These are phyloP conservation scores for Polyodon spathula DNA, from an alignment of 2,113 vertebrate genomes.

Conservation along the genomic window DNA sequence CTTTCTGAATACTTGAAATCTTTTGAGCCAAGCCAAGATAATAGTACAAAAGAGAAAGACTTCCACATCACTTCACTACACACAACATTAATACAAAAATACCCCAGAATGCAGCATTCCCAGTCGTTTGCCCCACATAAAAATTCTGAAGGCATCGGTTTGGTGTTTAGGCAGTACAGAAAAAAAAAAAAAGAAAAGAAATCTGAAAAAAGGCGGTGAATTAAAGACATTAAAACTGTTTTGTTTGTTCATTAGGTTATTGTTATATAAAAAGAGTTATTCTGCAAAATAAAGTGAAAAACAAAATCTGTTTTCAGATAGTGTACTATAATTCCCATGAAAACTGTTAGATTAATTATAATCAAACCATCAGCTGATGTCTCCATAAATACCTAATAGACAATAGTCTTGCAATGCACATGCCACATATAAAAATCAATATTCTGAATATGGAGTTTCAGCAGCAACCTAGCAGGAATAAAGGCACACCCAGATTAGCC, in stretches of 20 bases:
- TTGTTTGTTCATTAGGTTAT: slow-evolving; percentile 9
- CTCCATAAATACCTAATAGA: background rate
- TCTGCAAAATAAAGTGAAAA: slow-evolving; percentile 12
- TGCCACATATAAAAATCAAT: background rate
- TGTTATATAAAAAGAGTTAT: slow-evolving; percentile 10
- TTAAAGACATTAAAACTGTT: slow-evolving; percentile 23
- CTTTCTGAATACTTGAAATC: slow-evolving; percentile 17
- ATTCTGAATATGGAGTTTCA: background rate
- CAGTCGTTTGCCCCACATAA: slow-evolving; percentile 22
- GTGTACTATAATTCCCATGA: background rate
- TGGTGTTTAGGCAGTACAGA: slow-evolving; percentile 46
- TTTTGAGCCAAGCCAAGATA: slow-evolving; percentile 19
- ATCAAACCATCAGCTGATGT: background rate
- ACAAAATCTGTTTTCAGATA: slow-evolving; percentile 1
- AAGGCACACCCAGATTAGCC: slow-evolving; percentile 1
- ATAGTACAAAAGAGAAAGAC: slow-evolving; percentile 26
- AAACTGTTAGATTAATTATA: no score
- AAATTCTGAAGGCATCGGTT: slow-evolving; percentile 50
- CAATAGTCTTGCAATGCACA: background rate
- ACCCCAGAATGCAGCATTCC: slow-evolving; percentile 25
- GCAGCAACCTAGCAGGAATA: background rate
- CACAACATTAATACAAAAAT: slow-evolving; percentile 21
- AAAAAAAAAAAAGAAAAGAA: slow-evolving; percentile 20
- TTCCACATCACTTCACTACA: slow-evolving; percentile 18
- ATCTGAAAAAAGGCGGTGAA: slow-evolving; percentile 22